These are phyloP conservation scores for Colistium nudipinnis DNA, from an alignment of 2,113 vertebrate species.

Conservation along the genomic window DNA sequence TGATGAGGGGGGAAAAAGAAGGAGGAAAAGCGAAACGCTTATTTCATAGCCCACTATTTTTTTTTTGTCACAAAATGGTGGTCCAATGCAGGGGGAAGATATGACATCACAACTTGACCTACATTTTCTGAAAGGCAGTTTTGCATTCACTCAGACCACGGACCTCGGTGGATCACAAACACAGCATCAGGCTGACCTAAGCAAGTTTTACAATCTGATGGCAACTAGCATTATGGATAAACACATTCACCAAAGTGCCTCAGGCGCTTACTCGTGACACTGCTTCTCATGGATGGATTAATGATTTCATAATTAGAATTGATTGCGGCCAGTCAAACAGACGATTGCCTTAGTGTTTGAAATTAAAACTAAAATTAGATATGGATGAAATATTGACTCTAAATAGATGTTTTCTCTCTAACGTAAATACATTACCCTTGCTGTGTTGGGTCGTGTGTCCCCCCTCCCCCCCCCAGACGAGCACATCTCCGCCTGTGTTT, in stretches of 20 bases:
- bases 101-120: constrained; percentile 69
- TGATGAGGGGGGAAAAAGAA: background rate
- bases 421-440: background rate
- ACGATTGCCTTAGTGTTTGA: background rate
- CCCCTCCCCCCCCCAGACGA: constrained; percentile 84
- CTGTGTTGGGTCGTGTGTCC: constrained; percentile 21
- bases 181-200: constrained; percentile 40
- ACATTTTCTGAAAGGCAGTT: constrained; percentile 64
- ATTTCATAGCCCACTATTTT: background rate
- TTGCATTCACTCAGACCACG: constrained; percentile 36
- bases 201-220: constrained; percentile 46
- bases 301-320: constrained; percentile 5
- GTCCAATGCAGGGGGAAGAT: constrained; percentile 42
- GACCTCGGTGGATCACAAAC: constrained; percentile 48
- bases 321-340: constrained; percentile 15
- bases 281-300: constrained; percentile 19
- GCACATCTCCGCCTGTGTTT: constrained; percentile 96
- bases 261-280: constrained; percentile 18
- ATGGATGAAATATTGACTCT: constrained; percentile 9
- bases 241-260: constrained; percentile 34
- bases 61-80: constrained; percentile 56
- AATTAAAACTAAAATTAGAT: constrained; percentile 15
- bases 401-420: background rate
- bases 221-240: constrained; percentile 32
- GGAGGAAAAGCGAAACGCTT: background rate